phyloP scores from a whole-genome alignment of 2,797 vertebrate genomes.

The Nyctalus aviator region DNA sequence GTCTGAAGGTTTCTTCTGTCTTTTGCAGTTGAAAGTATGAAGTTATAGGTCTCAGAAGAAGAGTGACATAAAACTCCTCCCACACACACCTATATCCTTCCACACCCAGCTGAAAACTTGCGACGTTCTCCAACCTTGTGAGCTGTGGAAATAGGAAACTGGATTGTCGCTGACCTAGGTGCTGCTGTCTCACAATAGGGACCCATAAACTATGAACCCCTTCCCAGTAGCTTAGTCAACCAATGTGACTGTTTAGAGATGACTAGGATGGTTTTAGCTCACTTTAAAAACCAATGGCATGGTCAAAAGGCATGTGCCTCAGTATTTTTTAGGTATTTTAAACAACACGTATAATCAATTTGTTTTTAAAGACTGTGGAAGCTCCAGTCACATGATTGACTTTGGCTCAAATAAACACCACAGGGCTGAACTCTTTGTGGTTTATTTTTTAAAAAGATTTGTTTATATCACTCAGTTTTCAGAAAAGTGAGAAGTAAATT shows the following conservation, averaged over 20 bases:
- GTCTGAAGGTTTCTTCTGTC: not conserved
- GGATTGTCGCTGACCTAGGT: not conserved
- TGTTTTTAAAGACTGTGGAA: not conserved
- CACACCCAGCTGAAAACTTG: not conserved
- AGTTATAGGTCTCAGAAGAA: not conserved
- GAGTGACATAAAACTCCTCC: not conserved
- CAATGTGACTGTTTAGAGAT: not conserved
- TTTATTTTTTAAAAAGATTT: conserved; percentile 49
- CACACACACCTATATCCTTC: not conserved
- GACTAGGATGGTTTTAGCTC: not conserved
- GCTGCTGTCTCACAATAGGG: not conserved
- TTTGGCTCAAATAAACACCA: conserved; percentile 8
- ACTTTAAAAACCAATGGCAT: conserved; percentile 39
- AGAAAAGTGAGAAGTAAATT: conserved; percentile 62
- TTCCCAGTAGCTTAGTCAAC: not conserved
- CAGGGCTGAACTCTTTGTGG: not conserved
- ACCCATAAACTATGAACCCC: not conserved
- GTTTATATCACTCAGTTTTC: conserved; percentile 53
- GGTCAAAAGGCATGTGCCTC: not conserved
- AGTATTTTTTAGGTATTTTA: conserved; percentile 36
- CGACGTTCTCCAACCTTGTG: not conserved
- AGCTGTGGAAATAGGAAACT: not conserved
- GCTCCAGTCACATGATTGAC: not conserved
- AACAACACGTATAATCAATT: not conserved
- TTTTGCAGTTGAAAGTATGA: not conserved